These are phyloP conservation scores for Liasis olivaceus DNA, from an alignment of 2,797 vertebrate species.

Conservation along the genomic window DNA sequence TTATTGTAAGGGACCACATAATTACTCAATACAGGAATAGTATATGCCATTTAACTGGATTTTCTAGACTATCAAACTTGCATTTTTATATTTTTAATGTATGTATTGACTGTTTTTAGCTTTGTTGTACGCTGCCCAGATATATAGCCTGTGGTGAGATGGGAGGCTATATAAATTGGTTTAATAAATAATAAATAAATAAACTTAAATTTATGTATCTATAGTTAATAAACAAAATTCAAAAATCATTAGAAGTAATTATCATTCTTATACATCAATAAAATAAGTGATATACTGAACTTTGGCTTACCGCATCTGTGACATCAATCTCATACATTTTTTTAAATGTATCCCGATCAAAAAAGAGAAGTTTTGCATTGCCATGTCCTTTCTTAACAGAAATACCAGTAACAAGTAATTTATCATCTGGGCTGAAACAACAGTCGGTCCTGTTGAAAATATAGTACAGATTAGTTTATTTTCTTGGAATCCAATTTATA, in stretches of 20 bases:
- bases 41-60: neutral
- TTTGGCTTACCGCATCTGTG: constrained; percentile 80
- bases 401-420: constrained; percentile 92
- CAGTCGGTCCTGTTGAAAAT: constrained; percentile 88
- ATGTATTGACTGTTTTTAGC: no score
- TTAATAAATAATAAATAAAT: no score
- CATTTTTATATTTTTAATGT: neutral
- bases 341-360: constrained; percentile 85
- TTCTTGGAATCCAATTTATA: neutral
- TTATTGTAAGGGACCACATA: neutral
- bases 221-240: neutral
- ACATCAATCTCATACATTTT: constrained; percentile 92
- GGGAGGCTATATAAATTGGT: no score
- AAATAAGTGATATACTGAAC: neutral
- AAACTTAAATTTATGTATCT: neutral
- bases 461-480: neutral
- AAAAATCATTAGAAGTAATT: neutral
- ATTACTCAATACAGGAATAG: neutral
- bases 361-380: constrained; percentile 90
- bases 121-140: no score
- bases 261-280: neutral
- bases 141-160: no score
- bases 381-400: constrained; percentile 91
- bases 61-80: neutral
- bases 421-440: constrained; percentile 97